These are phyloP conservation scores for Drosophila paulistorum DNA, from an alignment of 1,140 invertebrate species.

Conservation along the genomic window DNA sequence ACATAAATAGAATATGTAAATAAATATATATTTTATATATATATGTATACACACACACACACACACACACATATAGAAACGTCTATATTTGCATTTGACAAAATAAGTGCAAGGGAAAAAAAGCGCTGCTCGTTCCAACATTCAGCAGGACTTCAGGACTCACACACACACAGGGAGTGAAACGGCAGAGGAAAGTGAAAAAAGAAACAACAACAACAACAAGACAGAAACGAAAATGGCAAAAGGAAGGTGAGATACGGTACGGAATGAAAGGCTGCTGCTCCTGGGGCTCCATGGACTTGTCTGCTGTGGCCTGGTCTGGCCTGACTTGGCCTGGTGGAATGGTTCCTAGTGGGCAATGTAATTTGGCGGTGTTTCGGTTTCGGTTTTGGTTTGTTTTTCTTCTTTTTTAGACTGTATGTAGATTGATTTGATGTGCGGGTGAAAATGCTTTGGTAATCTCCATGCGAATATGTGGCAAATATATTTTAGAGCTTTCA, in stretches of 20 bases:
- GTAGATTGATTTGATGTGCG: not conserved
- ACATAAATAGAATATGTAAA: slow-evolving; percentile 17
- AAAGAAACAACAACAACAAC: not conserved
- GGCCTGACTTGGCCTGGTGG: too few species aligned
- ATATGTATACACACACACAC: slow-evolving; percentile 9
- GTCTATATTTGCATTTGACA: slow-evolving; percentile 80
- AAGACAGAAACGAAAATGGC: slow-evolving; percentile 15
- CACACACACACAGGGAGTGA: slow-evolving; percentile 29
- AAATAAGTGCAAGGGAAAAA: slow-evolving; percentile 72
- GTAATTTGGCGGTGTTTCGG: slow-evolving; percentile 72
- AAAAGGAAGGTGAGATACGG: slow-evolving; percentile 49
- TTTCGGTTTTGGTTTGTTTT: slow-evolving; percentile 60
- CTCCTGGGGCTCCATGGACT: not conserved
- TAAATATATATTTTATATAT: slow-evolving; percentile 33
- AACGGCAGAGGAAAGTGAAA: slow-evolving; percentile 8
- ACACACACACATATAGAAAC: slow-evolving; percentile 44
- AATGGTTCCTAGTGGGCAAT: slow-evolving; percentile 31
- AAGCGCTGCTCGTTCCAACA: slow-evolving; percentile 40
- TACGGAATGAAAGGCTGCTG: not conserved
- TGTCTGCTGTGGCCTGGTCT: too few species aligned
- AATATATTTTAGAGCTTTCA: too few species aligned
- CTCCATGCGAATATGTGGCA: too few species aligned
- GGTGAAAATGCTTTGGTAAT: too few species aligned
- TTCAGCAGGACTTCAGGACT: slow-evolving; percentile 31
- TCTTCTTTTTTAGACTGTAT: not conserved